Evolutionary conservation across 1,140 invertebrate genomes (phyloP), one percentile per base, ranked within the genome.

Genomic region (Hycleus phaleratus): DNA sequence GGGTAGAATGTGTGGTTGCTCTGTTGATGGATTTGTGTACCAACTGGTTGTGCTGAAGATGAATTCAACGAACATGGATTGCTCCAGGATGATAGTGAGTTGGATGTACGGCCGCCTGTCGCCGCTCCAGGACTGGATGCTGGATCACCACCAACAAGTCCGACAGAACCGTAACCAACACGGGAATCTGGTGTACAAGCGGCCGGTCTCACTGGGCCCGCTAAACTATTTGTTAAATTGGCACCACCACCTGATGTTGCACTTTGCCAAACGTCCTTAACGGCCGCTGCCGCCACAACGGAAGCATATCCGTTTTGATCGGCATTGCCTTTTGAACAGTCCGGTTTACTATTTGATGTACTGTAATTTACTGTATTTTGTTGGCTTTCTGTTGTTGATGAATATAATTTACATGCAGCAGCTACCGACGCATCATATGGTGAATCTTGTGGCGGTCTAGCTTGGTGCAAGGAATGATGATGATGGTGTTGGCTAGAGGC

Each of bases 1-100:
- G 93, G 93, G 79, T 95, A 95, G 80, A 95, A 95, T 71, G 91
- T 94, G 82, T 94, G 91, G 76, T 90, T 93, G 73, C 84, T 83
- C 78, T 92, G 90, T 77, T 91, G 88, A 73, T 91, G 88, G 64
- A 90, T 85, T 75, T 90, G 90, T 44, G 88, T 85, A 49, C 85
- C 85, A 57, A 86, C 85, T 67, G 86, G 83, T 74, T 88, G 86
- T 63, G 81, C 79, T 45, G 87, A 82, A 59, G 86, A 81, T 49
- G 87, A 81, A 73, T 85, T 87, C 65, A 90, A 78, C 59, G 84
- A 83, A 78, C 89, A 92, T 72, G 87, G 87, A 77, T 90, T 89
- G 79, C 88, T 89, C 77, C 86, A 87, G 49, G 82, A 80, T 26
- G 81, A 77, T 57, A 83, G 75, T 62, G 83, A 80, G 66, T 84